Evolutionary conservation across 2,797 vertebrate species (phyloP).

Genomic region (Coranthus polyacanthus): DNA sequence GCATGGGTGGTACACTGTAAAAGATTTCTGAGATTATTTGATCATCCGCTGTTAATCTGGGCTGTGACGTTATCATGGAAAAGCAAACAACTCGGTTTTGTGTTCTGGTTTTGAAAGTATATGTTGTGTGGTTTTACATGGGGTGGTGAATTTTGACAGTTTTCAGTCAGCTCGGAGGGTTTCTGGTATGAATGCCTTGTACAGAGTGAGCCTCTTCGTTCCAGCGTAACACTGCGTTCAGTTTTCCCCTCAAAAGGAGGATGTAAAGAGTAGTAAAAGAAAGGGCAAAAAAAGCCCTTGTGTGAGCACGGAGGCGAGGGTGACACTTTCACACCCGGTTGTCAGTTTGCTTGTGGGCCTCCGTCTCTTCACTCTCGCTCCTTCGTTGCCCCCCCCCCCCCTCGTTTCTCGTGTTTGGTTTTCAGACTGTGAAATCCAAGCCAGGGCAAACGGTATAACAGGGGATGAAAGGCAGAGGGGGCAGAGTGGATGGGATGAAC

Average conservation of each 20-base stretch:
- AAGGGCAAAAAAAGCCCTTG: constrained; percentile 23
- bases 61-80: constrained; percentile 59
- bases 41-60: constrained; percentile 53
- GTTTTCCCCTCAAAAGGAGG: constrained; percentile 61
- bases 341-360: constrained; percentile 77
- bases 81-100: constrained; percentile 60
- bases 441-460: constrained; percentile 51
- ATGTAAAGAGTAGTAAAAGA: constrained; percentile 39
- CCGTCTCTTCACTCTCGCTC: constrained; percentile 31
- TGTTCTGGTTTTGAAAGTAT: constrained; percentile 57
- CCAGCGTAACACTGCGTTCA: constrained; percentile 58
- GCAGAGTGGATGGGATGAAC: constrained; percentile 51
- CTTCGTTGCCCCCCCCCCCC: constrained; percentile 64
- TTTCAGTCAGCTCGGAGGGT: constrained; percentile 69
- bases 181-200: constrained; percentile 32
- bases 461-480: constrained; percentile 68
- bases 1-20: constrained; percentile 26
- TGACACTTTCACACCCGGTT: constrained; percentile 80
- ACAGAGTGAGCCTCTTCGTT: constrained; percentile 52
- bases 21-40: constrained; percentile 38
- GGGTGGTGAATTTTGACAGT: constrained; percentile 73
- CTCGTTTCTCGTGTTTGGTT: constrained; percentile 69
- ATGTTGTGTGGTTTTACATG: constrained; percentile 67
- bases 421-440: constrained; percentile 76
- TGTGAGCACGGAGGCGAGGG: too few relatives aligned